Evolutionary conservation across 2,888 invertebrate genomes (phyloP), one percentile per base, ranked within the genome.

Genomic region (Saturnia pavonia): DNA sequence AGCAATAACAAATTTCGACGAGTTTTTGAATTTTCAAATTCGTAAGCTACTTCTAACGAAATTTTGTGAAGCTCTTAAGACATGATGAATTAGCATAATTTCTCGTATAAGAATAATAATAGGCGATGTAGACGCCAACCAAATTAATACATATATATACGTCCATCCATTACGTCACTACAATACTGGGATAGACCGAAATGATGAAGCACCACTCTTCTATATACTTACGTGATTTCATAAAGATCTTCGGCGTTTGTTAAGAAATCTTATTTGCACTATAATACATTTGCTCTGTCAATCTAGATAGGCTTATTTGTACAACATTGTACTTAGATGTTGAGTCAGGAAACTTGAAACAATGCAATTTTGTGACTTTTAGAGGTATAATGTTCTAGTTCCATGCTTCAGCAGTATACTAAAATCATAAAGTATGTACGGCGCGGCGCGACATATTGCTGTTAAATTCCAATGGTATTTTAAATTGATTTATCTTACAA

Each of bases 271-370:
- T n/a, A n/a, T n/a, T n/a, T n/a, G n/a, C n/a, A n/a, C n/a, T n/a
- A n/a, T n/a, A n/a, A n/a, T n/a, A n/a, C n/a, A n/a, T n/a, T n/a
- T n/a, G n/a, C n/a, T n/a, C n/a, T n/a, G n/a, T n/a, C n/a, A n/a
- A n/a, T n/a, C n/a, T n/a, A n/a, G n/a, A n/a, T n/a, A n/a, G n/a
- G n/a, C n/a, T n/a, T 54, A 54, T 8, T 22, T 22, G 22, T 54
- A 54, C 22, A n/a, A 54, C 51, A 9, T 9, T 54, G 54, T 54
- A 27, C 54, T 16, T 45, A 43, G 51, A 34, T 51, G 69, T 25
- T 66, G 43, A 34, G 43, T 14, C 27, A 45, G 83, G 84, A 84
- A 83, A 82, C 83, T 80, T 80, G 79, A 82, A 82, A 82, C 82
- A 83, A 81, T 80, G 80, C 78, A 82, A 83, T 81, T 72, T 80